phyloP scores from a whole-genome alignment of 2,888 invertebrate species.

The Oegoconia quadripuncta region DNA sequence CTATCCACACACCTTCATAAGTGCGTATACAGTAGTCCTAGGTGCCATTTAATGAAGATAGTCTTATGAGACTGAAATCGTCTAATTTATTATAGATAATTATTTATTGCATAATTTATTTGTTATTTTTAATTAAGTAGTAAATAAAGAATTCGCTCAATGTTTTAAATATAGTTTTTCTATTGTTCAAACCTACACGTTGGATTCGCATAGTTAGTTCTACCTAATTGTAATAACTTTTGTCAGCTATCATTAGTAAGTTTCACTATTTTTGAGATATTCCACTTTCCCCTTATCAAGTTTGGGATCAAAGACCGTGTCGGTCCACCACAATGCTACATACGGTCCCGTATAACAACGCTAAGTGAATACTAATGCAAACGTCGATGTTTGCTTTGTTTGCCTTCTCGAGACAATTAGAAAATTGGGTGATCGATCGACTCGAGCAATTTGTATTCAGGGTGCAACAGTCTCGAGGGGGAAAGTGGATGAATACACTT shows the following conservation, averaged over 20 bases:
- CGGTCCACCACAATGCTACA: constrained; percentile 44
- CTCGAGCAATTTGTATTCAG: constrained; percentile 31
- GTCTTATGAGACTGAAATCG: constrained; percentile 28
- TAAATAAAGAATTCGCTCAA: constrained; percentile 1
- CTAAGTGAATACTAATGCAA: constrained; percentile 53
- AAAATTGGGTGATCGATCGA: constrained; percentile 42
- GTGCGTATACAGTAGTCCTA: constrained; percentile 11
- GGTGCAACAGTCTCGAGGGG: constrained; percentile 18
- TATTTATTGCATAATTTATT: constrained; percentile 21
- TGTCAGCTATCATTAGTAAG: constrained; percentile 16
- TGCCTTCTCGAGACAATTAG: constrained; percentile 39
- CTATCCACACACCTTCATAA: constrained; percentile 12
- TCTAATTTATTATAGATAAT: constrained; percentile 16
- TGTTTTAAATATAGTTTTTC: too few relatives aligned
- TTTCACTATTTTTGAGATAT: constrained; percentile 49
- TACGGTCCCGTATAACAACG: constrained; percentile 42
- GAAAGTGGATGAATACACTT: constrained; percentile 24
- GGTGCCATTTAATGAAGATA: constrained; percentile 50
- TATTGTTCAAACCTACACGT: too few relatives aligned
- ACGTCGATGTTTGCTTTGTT: constrained; percentile 35
- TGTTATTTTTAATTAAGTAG: background rate
- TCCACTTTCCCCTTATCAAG: constrained; percentile 59
- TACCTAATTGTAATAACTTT: background rate
- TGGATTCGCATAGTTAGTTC: too few relatives aligned
- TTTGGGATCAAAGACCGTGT: constrained; percentile 51